A percentile compares a stretch with the other conserved stretches of the same genome.
Evolutionary conservation across 2,113 vertebrate genomes (phyloP).

Genomic region (Nannospalax galili): DNA sequence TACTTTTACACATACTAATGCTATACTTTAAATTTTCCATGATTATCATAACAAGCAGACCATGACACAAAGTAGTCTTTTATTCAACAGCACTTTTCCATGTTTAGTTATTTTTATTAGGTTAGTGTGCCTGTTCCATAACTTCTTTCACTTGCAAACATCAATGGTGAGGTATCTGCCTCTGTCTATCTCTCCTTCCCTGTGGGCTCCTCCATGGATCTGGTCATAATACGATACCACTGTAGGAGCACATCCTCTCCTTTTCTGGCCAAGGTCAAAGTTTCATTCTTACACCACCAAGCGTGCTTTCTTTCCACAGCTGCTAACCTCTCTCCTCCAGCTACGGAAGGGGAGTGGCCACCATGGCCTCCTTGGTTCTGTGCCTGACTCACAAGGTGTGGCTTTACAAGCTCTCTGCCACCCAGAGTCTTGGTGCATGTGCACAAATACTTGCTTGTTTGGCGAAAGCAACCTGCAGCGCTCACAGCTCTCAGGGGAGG

Average conservation of each 20-base stretch:
- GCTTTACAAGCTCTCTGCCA: no score
- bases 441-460: no score
- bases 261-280: constrained; percentile 91
- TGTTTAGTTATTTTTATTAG: constrained; percentile 47
- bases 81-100: neutral
- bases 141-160: neutral
- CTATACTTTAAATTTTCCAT: neutral
- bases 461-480: constrained; percentile 93
- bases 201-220: constrained; percentile 87
- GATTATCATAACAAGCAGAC: neutral
- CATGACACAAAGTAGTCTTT: neutral
- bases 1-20: neutral
- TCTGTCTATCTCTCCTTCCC: neutral
- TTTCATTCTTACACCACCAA: constrained; percentile 86
- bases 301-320: constrained; percentile 89
- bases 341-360: no score
- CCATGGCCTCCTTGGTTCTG: no score
- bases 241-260: constrained; percentile 92
- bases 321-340: constrained; percentile 95
- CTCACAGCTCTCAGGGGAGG: constrained; percentile 93
- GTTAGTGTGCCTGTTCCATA: neutral
- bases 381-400: no score
- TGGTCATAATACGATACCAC: constrained; percentile 92
- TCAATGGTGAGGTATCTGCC: neutral
- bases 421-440: no score